phyloP scores from a whole-genome alignment of 1,140 invertebrate species.

The Caenorhabditis tropicalis region DNA sequence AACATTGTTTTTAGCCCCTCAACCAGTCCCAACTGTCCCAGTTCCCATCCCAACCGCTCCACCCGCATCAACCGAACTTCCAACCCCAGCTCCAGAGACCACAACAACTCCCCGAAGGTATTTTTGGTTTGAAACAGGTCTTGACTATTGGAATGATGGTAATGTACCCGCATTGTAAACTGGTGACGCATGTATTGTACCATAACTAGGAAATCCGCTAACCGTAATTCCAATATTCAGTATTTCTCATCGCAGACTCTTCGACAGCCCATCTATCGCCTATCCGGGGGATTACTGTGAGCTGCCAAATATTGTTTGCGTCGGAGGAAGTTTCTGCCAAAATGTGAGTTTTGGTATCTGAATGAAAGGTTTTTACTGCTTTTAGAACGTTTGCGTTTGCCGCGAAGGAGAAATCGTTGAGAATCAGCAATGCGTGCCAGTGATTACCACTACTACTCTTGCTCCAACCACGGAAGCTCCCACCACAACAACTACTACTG shows the following conservation, averaged over 20 bases:
- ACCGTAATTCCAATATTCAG: constrained; percentile 1
- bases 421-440: not conserved
- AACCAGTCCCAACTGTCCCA: constrained; percentile 7
- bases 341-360: not conserved
- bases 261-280: constrained; percentile 28
- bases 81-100: constrained; percentile 4
- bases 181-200: constrained; percentile 27
- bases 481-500: constrained; percentile 13
- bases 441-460: not conserved
- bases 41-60: not conserved
- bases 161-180: constrained; percentile 27
- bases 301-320: constrained; percentile 21
- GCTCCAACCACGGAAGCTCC: not conserved
- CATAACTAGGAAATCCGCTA: constrained; percentile 9
- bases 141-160: not conserved
- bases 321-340: constrained; percentile 42
- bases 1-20: not conserved
- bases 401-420: constrained; percentile 20
- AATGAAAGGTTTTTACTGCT: not conserved
- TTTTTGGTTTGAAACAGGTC: constrained; percentile 24
- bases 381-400: constrained; percentile 41
- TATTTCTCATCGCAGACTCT: constrained; percentile 31
- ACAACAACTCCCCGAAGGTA: constrained; percentile 22
- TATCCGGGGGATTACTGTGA: constrained; percentile 46
- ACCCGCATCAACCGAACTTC: not conserved